phyloP scores from a whole-genome alignment of 2,888 invertebrate genomes.

The Polyommatus iphigenia region DNA sequence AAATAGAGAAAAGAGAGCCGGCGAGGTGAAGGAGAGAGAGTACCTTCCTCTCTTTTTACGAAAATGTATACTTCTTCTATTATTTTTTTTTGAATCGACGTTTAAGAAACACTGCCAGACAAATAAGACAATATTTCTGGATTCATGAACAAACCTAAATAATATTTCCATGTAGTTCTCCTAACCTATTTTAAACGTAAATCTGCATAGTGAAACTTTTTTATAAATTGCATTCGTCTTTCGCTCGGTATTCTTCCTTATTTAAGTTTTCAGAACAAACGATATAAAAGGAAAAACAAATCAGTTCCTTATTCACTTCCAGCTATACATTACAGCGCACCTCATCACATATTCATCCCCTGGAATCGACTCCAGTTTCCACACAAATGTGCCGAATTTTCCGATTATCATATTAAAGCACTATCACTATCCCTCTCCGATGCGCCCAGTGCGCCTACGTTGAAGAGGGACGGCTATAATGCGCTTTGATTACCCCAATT shows the following conservation, averaged over 20 bases:
- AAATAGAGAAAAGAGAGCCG: background rate
- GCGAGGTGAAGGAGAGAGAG: background rate
- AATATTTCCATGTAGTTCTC: background rate
- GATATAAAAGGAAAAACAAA: constrained; percentile 34
- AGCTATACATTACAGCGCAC: constrained; percentile 53
- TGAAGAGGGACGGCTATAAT: constrained; percentile 38
- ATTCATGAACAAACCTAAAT: background rate
- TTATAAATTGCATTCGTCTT: background rate
- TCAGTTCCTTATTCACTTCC: constrained; percentile 47
- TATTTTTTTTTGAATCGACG: too few relatives aligned
- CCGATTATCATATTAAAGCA: constrained; percentile 74
- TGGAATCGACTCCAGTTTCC: constrained; percentile 53
- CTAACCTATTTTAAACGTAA: background rate
- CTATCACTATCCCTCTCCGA: constrained; percentile 47
- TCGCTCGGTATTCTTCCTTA: background rate
- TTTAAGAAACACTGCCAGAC: background rate
- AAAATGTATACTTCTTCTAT: too few relatives aligned
- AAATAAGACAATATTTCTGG: background rate
- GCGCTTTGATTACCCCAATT: constrained; percentile 42
- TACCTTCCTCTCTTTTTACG: background rate
- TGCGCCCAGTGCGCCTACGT: constrained; percentile 26
- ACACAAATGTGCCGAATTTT: constrained; percentile 64
- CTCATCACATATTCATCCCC: constrained; percentile 67
- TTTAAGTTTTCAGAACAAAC: constrained; percentile 6
- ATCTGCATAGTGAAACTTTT: background rate